Conservation (phyloP, 2,888 invertebrate species). For the Macroteleia sp. region DNA sequence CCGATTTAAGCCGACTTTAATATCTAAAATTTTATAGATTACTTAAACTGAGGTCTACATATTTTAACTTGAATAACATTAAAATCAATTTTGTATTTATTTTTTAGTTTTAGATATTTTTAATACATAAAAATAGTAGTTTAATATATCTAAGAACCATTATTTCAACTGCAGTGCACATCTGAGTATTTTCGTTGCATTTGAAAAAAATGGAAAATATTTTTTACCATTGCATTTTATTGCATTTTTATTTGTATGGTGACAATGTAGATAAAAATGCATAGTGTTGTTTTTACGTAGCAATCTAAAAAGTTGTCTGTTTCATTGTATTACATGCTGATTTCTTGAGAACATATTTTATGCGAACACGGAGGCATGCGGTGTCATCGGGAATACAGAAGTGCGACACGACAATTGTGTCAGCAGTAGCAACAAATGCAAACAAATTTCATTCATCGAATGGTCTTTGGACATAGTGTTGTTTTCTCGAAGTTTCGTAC, state of each 20-base stretch:
- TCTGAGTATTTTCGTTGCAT: no score
- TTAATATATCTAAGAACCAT: no score
- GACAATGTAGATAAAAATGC: neutral
- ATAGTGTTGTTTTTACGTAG: neutral
- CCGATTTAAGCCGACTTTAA: no score
- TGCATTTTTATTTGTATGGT: slow-evolving; percentile 3
- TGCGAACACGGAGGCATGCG: neutral
- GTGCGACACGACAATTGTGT: slow-evolving; percentile 45
- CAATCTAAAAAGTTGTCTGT: slow-evolving; percentile 3
- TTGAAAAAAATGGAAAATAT: no score
- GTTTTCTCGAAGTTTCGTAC: slow-evolving; percentile 58
- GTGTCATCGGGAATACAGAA: slow-evolving; percentile 19
- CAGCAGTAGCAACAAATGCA: slow-evolving; percentile 69
- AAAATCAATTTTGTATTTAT: no score
- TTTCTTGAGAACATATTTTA: slow-evolving; percentile 7
- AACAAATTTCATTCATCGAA: slow-evolving; percentile 70
- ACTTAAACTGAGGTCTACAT: no score
- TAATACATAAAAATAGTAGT: no score
- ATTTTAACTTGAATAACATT: no score
- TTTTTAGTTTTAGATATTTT: no score
- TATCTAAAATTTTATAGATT: no score
- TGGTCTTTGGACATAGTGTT: slow-evolving; percentile 6
- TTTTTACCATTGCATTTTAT: neutral
- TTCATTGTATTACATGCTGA: slow-evolving; percentile 3
- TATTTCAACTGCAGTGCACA: no score